Conservation (phyloP, 2,797 vertebrate species). For the Pampus argenteus region DNA sequence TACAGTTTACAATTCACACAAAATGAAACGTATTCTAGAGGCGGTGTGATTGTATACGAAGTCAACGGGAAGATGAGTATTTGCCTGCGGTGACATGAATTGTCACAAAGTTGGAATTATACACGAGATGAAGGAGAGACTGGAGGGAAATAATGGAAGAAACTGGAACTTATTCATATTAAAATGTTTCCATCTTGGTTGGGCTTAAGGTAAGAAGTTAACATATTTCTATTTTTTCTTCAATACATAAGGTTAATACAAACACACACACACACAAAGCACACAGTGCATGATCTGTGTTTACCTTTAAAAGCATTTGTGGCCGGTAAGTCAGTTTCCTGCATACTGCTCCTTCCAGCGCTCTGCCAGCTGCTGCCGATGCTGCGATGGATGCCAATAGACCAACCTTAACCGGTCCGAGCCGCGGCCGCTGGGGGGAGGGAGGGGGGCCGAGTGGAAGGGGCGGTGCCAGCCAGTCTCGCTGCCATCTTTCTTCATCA, state of each 20-base stretch:
- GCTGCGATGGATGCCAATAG: constrained; percentile 70
- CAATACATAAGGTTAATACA: background rate
- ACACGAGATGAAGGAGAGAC: too few relatives aligned
- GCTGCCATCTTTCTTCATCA: constrained; percentile 90
- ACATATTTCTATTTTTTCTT: background rate
- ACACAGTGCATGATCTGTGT: constrained; percentile 20
- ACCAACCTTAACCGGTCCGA: constrained; percentile 88
- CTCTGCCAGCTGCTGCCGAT: constrained; percentile 78
- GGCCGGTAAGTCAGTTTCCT: constrained; percentile 95
- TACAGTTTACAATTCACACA: too few relatives aligned
- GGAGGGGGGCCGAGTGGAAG: constrained; percentile 76
- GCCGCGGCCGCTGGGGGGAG: constrained; percentile 73
- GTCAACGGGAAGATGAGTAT: too few relatives aligned
- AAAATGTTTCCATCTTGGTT: background rate
- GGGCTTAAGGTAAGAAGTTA: background rate
- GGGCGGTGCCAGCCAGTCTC: constrained; percentile 85
- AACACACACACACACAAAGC: background rate
- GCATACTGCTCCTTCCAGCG: constrained; percentile 93
- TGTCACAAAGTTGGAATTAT: too few relatives aligned
- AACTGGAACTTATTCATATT: too few relatives aligned
- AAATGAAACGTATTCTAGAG: too few relatives aligned
- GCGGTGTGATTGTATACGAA: too few relatives aligned
- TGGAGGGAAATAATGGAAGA: too few relatives aligned
- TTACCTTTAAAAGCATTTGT: constrained; percentile 98
- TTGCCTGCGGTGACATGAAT: too few relatives aligned